Conservation (phyloP, 2,888 invertebrate genomes). For the Amphipoea lucens region DNA sequence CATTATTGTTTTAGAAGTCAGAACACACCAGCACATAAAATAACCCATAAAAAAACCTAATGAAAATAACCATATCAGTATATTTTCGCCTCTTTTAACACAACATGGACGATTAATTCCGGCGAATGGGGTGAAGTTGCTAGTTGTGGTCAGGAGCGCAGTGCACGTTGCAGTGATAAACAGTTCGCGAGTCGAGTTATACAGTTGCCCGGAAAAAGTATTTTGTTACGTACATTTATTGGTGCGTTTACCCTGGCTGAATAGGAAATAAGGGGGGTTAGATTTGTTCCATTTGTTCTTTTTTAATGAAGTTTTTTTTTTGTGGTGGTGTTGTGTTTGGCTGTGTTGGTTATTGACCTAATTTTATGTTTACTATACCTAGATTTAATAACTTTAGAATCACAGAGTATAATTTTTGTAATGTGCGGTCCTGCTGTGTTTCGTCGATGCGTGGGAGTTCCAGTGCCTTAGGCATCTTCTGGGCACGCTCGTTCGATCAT, state of each 20-base stretch:
- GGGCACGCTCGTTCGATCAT: too few relatives aligned
- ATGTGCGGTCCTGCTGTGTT: too few relatives aligned
- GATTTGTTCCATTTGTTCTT: background rate
- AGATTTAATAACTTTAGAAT: background rate
- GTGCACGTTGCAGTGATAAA: slow-evolving; percentile 71
- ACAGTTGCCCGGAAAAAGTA: slow-evolving; percentile 65
- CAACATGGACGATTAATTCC: slow-evolving; percentile 69
- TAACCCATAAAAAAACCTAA: slow-evolving; percentile 23
- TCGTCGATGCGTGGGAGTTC: too few relatives aligned
- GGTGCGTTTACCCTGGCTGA: slow-evolving; percentile 65
- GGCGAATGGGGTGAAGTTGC: slow-evolving; percentile 69
- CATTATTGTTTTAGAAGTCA: slow-evolving; percentile 33
- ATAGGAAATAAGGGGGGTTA: slow-evolving; percentile 27
- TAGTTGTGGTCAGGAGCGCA: slow-evolving; percentile 68
- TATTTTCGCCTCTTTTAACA: slow-evolving; percentile 61
- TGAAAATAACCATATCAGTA: slow-evolving; percentile 55
- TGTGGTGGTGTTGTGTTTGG: background rate
- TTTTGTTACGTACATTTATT: slow-evolving; percentile 66
- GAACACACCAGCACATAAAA: slow-evolving; percentile 28
- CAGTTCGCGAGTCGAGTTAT: slow-evolving; percentile 60
- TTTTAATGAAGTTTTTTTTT: background rate
- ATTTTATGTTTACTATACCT: background rate
- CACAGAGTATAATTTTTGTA: too few relatives aligned
- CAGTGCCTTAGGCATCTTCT: too few relatives aligned
- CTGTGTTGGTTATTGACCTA: too few relatives aligned